Evolutionary conservation across 2,113 vertebrate genomes (phyloP).

Genomic region (Ciconia stormi): DNA sequence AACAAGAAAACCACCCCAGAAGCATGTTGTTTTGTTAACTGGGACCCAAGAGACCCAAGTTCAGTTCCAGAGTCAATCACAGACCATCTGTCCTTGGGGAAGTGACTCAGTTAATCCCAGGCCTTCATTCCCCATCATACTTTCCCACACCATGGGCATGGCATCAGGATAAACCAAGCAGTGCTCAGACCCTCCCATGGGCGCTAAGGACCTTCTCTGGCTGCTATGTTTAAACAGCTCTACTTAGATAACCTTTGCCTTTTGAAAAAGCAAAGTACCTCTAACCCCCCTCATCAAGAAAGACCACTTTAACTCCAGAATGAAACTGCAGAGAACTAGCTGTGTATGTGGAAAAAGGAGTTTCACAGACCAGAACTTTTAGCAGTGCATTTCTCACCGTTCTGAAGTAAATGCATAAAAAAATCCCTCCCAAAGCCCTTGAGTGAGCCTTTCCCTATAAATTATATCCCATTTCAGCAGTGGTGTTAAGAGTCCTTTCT

Average conservation of each 20-base stretch:
- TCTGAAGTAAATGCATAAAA: neutral
- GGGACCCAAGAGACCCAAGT: constrained; percentile 5
- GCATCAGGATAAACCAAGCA: neutral
- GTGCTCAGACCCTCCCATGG: neutral
- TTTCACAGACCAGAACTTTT: neutral
- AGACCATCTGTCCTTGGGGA: neutral
- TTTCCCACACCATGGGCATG: constrained; percentile 9
- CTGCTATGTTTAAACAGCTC: neutral
- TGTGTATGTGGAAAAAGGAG: neutral
- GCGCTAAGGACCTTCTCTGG: neutral
- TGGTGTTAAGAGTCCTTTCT: constrained; percentile 15
- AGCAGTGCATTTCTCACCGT: neutral
- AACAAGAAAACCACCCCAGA: neutral
- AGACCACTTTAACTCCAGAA: neutral
- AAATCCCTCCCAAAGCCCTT: neutral
- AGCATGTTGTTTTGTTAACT: neutral
- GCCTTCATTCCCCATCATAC: neutral
- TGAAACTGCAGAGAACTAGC: neutral
- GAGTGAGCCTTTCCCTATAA: constrained; percentile 1
- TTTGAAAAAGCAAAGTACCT: neutral
- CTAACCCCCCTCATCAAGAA: neutral
- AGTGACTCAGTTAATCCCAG: neutral
- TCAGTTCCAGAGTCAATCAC: neutral
- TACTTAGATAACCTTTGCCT: neutral
- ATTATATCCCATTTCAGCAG: constrained; percentile 51